Evolutionary conservation across 1,140 invertebrate species (phyloP).

Genomic region (Lepidostoma basale): DNA sequence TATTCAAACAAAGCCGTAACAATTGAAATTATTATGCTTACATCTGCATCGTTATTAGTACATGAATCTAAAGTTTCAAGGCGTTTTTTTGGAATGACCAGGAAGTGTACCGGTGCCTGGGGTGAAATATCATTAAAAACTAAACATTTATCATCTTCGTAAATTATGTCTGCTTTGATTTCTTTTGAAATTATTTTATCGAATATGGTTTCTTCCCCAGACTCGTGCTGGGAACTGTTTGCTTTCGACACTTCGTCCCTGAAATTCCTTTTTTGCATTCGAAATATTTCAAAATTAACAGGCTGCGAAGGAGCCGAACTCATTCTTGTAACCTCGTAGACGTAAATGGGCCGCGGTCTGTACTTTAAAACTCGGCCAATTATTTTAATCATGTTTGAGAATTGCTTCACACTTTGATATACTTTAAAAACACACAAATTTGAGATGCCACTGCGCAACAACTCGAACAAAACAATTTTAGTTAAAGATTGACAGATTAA

Average conservation of each 20-base stretch:
- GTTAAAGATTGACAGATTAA: not conserved
- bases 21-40: too few species aligned
- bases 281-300: conserved; percentile 22
- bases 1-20: too few species aligned
- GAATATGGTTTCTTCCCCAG: conserved; percentile 71
- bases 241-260: conserved; percentile 57
- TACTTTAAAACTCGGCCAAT: conserved; percentile 22
- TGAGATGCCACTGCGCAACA: not conserved
- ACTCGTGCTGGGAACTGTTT: conserved; percentile 47
- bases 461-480: not conserved
- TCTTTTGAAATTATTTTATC: conserved; percentile 78
- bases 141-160: conserved; percentile 79
- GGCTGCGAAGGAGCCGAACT: not conserved
- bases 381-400: conserved; percentile 21
- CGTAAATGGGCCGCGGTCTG: conserved; percentile 16
- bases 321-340: conserved; percentile 20
- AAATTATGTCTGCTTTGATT: conserved; percentile 81
- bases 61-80: conserved; percentile 67
- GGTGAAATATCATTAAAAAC: conserved; percentile 81
- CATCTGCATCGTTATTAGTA: conserved; percentile 55
- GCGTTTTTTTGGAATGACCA: conserved; percentile 80
- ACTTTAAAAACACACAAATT: not conserved
- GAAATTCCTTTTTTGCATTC: conserved; percentile 46
- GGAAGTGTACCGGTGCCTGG: conserved; percentile 82
- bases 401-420: not conserved